These are phyloP conservation scores for Pollenia amentaria DNA, from an alignment of 2,888 invertebrate species.

Conservation along the genomic window DNA sequence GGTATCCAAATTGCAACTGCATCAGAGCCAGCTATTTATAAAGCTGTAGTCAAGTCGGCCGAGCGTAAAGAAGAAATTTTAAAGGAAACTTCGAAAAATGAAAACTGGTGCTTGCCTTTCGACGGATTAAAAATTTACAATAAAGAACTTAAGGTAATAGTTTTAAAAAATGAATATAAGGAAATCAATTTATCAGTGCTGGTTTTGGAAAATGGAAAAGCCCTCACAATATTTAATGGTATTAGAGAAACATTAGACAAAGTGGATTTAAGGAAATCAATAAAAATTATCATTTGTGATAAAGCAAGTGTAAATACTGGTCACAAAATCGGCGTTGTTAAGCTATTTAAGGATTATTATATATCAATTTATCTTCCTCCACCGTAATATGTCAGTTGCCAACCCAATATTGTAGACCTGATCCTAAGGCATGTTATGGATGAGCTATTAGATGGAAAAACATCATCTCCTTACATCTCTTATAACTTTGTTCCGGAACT, in stretches of 20 bases:
- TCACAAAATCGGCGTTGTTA: slow-evolving; percentile 9
- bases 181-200: not conserved
- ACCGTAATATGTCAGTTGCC: no score
- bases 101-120: slow-evolving; percentile 12
- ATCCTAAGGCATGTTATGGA: no score
- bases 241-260: slow-evolving; percentile 12
- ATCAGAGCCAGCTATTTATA: not conserved
- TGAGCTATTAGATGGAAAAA: no score
- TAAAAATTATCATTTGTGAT: slow-evolving; percentile 14
- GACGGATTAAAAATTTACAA: not conserved
- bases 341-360: not conserved
- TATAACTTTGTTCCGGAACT: no score
- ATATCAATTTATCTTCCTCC: no score
- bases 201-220: no score
- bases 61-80: slow-evolving; percentile 21
- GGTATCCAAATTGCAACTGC: not conserved
- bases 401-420: no score
- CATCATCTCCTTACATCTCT: no score
- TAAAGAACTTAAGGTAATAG: slow-evolving; percentile 1
- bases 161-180: not conserved
- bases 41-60: slow-evolving; percentile 30
- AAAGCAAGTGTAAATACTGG: not conserved
- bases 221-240: not conserved
- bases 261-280: slow-evolving; percentile 1
- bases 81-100: slow-evolving; percentile 1